These are phyloP conservation scores for Mesocricetus auratus DNA, from an alignment of 2,113 vertebrate species.

Conservation along the genomic window DNA sequence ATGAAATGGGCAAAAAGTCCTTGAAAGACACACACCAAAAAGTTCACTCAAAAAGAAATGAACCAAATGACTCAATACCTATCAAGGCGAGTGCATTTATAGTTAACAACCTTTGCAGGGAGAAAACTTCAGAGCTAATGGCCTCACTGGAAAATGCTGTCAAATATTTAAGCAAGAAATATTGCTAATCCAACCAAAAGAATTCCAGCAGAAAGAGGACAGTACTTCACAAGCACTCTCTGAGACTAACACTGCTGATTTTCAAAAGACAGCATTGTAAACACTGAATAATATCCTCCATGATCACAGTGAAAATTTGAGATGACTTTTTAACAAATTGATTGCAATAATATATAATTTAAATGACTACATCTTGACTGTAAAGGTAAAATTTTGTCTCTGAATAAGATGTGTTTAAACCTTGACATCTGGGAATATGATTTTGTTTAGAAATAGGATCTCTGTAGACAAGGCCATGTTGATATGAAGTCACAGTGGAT, in stretches of 20 bases:
- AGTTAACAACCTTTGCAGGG: slow-evolving; percentile 32
- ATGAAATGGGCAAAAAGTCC: neutral
- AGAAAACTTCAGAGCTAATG: slow-evolving; percentile 8
- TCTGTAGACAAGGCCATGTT: neutral
- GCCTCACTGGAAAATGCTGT: slow-evolving; percentile 5
- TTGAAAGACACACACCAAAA: neutral
- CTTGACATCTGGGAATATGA: neutral
- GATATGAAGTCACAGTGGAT: neutral
- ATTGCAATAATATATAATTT: neutral
- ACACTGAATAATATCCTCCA: neutral
- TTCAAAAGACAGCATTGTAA: neutral
- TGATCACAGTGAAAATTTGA: neutral
- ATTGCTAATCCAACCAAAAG: slow-evolving; percentile 11
- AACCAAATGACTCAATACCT: neutral
- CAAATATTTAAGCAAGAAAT: slow-evolving; percentile 35
- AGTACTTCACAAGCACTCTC: neutral
- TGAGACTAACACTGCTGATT: neutral
- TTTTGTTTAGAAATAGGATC: neutral
- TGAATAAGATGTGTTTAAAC: neutral
- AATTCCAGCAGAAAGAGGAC: neutral
- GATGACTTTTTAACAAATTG: neutral
- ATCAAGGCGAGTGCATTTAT: neutral
- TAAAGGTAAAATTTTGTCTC: neutral
- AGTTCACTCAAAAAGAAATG: neutral
- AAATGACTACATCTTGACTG: neutral